Evolutionary conservation across 2,888 invertebrate species (phyloP).

Genomic region (Magallana nippona): DNA sequence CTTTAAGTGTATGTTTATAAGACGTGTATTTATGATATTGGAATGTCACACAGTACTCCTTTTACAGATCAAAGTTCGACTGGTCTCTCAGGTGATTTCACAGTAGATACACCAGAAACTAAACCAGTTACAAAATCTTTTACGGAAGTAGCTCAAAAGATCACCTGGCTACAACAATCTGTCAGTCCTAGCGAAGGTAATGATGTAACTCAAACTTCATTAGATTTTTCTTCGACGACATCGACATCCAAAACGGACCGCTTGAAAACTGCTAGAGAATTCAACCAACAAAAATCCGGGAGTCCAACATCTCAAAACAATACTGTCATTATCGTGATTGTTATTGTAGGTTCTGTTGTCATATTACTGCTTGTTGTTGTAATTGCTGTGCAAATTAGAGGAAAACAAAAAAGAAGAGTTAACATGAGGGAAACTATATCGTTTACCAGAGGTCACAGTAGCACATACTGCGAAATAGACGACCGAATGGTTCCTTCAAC

Average conservation of each 20-base stretch:
- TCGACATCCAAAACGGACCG: no score
- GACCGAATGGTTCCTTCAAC: not conserved
- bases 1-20: not conserved
- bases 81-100: no score
- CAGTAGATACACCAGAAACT: no score
- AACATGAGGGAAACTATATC: not conserved
- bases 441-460: not conserved
- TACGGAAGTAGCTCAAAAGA: no score
- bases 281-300: not conserved
- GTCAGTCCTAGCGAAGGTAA: no score
- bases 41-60: no score
- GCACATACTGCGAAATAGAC: conserved; percentile 11
- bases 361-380: not conserved
- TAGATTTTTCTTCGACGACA: no score
- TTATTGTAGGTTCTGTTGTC: not conserved
- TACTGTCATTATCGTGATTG: not conserved
- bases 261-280: not conserved
- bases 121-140: no score
- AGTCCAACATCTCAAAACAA: not conserved
- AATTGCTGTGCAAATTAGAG: not conserved
- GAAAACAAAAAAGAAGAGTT: not conserved
- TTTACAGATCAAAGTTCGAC: no score
- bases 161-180: no score
- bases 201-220: no score
- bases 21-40: not conserved